These are phyloP conservation scores for Eriosoma lanigerum DNA, from an alignment of 1,140 invertebrate species.

Conservation along the genomic window DNA sequence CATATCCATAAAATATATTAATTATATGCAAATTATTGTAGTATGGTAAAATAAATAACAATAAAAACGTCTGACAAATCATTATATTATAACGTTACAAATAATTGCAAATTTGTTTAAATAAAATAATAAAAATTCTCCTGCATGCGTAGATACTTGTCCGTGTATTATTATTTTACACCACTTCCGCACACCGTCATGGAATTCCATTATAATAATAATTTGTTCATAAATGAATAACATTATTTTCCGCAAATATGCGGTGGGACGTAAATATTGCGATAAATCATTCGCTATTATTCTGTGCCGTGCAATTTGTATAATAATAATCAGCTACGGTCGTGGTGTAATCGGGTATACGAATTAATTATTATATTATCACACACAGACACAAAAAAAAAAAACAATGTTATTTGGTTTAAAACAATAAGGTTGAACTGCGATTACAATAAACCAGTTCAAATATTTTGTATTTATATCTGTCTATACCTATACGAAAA, in stretches of 20 bases:
- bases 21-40: too few species aligned
- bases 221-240: neutral
- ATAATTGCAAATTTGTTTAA: too few species aligned
- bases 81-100: too few species aligned
- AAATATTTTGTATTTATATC: neutral
- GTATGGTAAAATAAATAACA: too few species aligned
- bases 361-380: slow-evolving; percentile 23
- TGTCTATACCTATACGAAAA: neutral
- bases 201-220: neutral
- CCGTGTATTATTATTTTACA: neutral
- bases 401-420: neutral
- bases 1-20: too few species aligned
- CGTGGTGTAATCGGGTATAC: neutral
- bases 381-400: neutral
- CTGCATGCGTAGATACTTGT: too few species aligned
- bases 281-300: slow-evolving; percentile 35
- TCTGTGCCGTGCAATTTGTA: neutral
- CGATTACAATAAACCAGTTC: slow-evolving; percentile 18
- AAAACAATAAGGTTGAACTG: slow-evolving; percentile 7
- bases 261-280: neutral
- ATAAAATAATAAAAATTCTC: too few species aligned
- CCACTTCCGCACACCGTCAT: neutral
- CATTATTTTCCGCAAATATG: slow-evolving; percentile 6
- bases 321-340: neutral
- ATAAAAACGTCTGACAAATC: neutral